Evolutionary conservation across 2,888 invertebrate genomes (phyloP).

Genomic region (Adelognathus sp.): DNA sequence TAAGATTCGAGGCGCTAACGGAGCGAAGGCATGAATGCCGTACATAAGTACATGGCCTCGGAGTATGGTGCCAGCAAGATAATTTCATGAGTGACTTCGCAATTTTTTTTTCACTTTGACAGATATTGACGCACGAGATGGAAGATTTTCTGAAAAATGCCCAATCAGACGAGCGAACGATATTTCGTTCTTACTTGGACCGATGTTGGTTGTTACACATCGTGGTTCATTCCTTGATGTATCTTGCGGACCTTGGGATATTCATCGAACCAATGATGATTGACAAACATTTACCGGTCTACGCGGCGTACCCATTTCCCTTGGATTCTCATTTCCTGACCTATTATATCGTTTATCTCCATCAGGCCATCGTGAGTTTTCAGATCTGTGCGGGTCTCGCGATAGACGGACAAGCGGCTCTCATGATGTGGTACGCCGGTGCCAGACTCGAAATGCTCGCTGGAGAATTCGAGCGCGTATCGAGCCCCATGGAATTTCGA

Average conservation of each 20-base stretch:
- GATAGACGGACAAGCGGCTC: conserved; percentile 62
- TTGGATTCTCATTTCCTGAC: conserved; percentile 21
- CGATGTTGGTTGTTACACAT: conserved; percentile 53
- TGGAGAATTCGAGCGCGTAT: conserved; percentile 2
- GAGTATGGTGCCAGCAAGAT: too few relatives aligned
- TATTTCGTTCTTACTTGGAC: conserved; percentile 55
- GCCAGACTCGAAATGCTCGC: conserved; percentile 62
- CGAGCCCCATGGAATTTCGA: neutral
- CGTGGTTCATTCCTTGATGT: conserved; percentile 39
- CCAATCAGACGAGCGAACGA: conserved; percentile 4
- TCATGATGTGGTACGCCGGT: conserved; percentile 64
- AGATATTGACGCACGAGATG: conserved; percentile 59
- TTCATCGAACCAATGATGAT: conserved; percentile 58
- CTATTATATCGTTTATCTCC: conserved; percentile 44
- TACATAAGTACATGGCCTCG: too few relatives aligned
- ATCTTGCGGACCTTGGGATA: conserved; percentile 52
- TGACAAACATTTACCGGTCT: conserved; percentile 47
- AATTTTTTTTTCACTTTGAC: neutral
- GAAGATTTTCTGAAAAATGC: conserved; percentile 56
- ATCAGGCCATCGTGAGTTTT: conserved; percentile 44
- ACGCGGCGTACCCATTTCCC: conserved; percentile 56
- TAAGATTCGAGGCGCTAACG: too few relatives aligned
- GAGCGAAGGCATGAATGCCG: too few relatives aligned
- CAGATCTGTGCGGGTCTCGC: conserved; percentile 53
- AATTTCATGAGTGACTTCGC: too few relatives aligned